phyloP scores from a whole-genome alignment of 1,140 invertebrate genomes.

The Drosophila sucinea region DNA sequence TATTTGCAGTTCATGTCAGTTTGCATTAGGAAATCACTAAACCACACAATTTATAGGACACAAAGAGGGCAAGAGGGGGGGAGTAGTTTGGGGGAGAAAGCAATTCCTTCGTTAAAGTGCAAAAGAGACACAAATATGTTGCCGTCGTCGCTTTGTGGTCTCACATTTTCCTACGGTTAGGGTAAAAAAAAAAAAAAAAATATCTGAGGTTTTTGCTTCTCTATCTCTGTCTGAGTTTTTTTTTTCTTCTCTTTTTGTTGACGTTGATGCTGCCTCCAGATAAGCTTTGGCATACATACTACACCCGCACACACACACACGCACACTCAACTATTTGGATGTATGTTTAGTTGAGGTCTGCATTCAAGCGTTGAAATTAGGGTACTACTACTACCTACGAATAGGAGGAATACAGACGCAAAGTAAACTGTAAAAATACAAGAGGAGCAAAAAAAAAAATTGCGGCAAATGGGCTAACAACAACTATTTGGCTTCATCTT shows the following conservation, averaged over 20 bases:
- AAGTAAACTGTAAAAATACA: conserved; percentile 47
- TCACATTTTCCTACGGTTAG: not conserved
- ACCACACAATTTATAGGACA: conserved; percentile 25
- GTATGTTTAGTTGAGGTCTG: conserved; percentile 42
- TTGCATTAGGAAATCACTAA: conserved; percentile 50
- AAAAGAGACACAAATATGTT: not conserved
- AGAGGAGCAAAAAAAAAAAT: conserved; percentile 25
- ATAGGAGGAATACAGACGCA: conserved; percentile 12
- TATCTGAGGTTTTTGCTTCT: not conserved
- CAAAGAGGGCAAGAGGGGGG: not conserved
- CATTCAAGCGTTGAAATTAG: conserved; percentile 81
- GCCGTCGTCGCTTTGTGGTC: not conserved
- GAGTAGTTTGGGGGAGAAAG: too few relatives aligned
- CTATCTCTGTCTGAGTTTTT: conserved; percentile 21
- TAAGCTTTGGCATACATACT: conserved; percentile 54
- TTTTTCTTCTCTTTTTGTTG: conserved; percentile 27
- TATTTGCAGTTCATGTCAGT: conserved; percentile 52
- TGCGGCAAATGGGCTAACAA: conserved; percentile 75
- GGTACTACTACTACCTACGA: conserved; percentile 55
- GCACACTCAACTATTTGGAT: conserved; percentile 16
- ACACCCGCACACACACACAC: conserved; percentile 31
- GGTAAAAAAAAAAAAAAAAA: not conserved
- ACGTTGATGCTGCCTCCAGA: conserved; percentile 64
- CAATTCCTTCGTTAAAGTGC: not conserved
- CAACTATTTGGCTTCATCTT: conserved; percentile 76